phyloP scores from a whole-genome alignment of 2,797 vertebrate species.

The Alauda arvensis region DNA sequence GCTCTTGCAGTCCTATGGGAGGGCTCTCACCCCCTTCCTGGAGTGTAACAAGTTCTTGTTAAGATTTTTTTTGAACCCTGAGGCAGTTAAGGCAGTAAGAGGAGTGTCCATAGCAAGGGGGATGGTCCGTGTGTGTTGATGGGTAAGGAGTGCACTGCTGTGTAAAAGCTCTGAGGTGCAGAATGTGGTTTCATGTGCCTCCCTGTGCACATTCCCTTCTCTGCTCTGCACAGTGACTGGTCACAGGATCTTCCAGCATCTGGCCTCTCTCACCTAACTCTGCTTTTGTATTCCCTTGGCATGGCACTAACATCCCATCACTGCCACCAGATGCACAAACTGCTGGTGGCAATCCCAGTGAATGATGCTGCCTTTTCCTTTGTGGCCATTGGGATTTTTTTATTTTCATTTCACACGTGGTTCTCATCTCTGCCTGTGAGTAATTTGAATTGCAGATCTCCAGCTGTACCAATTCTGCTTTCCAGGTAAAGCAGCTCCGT shows the following conservation, averaged over 20 bases:
- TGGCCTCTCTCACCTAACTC: not conserved
- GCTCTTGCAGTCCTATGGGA: not conserved
- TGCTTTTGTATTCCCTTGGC: not conserved
- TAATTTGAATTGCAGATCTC: not conserved
- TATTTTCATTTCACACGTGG: not conserved
- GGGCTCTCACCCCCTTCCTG: not conserved
- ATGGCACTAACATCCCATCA: not conserved
- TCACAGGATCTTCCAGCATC: not conserved
- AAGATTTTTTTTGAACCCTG: not conserved
- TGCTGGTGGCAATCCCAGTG: not conserved
- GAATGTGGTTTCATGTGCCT: not conserved
- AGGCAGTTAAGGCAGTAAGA: not conserved
- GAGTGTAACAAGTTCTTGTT: not conserved
- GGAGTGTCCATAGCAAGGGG: not conserved
- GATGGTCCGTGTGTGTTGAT: not conserved
- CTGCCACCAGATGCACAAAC: not conserved
- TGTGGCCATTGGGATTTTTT: not conserved
- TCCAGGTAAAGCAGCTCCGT: conserved; percentile 66
- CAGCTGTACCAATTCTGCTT: conserved; percentile 18
- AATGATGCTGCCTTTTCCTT: not conserved
- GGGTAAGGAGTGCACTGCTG: not conserved
- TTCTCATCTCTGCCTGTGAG: not conserved
- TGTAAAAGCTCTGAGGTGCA: not conserved
- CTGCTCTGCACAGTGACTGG: not conserved
- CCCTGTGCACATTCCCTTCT: not conserved